phyloP scores from a whole-genome alignment of 2,888 invertebrate species.

The Cataglyphis rosenhaueri region DNA sequence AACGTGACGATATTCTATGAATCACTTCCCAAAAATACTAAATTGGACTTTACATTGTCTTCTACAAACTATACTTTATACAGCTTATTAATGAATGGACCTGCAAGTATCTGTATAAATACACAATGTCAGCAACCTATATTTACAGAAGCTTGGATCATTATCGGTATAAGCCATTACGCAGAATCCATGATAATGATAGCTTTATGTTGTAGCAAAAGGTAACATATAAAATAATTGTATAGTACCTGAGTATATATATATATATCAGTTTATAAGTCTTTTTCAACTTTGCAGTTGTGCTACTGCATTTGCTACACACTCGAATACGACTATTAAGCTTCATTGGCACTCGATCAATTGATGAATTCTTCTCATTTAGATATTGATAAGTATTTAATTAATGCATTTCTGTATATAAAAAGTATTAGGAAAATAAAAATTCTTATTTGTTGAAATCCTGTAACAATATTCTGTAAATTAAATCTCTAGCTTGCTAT shows the following conservation, averaged over 20 bases:
- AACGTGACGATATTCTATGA: conserved; percentile 66
- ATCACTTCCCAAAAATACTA: conserved; percentile 41
- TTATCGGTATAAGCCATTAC: conserved; percentile 71
- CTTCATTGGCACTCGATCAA: conserved; percentile 73
- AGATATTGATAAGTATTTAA: conserved; percentile 35
- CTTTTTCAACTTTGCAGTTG: conserved; percentile 75
- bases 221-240: conserved; percentile 69
- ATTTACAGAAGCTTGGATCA: conserved; percentile 82
- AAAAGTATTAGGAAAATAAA: conserved; percentile 60
- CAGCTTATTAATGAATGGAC: conserved; percentile 79
- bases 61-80: conserved; percentile 69
- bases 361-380: conserved; percentile 55
- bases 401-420: conserved; percentile 64
- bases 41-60: conserved; percentile 55
- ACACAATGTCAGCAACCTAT: conserved; percentile 79
- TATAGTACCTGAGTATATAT: conserved; percentile 19
- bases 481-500: conserved; percentile 19
- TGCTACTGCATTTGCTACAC: conserved; percentile 73
- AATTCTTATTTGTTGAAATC: conserved; percentile 48
- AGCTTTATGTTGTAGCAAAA: conserved; percentile 78
- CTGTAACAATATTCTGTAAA: conserved; percentile 21
- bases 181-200: conserved; percentile 74
- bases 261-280: conserved; percentile 32
- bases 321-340: conserved; percentile 70
- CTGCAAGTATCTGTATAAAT: conserved; percentile 78